A percentile compares a stretch with the other conserved stretches of the same genome.
Conservation (phyloP, 2,797 vertebrate genomes). For the Trichosurus vulpecula region DNA sequence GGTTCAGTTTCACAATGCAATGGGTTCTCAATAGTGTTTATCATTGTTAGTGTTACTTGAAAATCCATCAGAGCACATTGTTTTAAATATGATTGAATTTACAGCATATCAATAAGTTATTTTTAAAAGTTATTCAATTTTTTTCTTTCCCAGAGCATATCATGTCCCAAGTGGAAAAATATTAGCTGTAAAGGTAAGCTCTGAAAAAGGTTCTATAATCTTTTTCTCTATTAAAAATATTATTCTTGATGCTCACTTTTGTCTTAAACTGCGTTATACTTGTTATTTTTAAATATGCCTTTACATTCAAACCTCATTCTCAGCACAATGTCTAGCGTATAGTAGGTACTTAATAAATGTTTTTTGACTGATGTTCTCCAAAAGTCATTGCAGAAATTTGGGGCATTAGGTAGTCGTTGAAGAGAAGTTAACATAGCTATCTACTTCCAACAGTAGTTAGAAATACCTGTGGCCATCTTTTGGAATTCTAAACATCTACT, state of each 20-base stretch:
- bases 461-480: not conserved
- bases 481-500: not conserved
- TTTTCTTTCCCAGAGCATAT: slow-evolving; percentile 88
- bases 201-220: not conserved
- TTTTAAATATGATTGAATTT: slow-evolving; percentile 21
- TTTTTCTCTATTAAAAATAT: not conserved
- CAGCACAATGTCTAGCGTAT: not conserved
- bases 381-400: slow-evolving; percentile 2
- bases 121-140: slow-evolving; percentile 55
- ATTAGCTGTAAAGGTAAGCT: slow-evolving; percentile 96
- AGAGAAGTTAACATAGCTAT: not conserved
- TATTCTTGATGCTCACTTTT: slow-evolving; percentile 11
- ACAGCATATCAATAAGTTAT: slow-evolving; percentile 39
- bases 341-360: not conserved
- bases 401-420: not conserved
- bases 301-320: not conserved
- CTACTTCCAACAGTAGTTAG: not conserved
- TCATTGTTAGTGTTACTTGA: slow-evolving; percentile 42
- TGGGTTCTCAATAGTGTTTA: not conserved
- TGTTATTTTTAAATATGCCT: not conserved
- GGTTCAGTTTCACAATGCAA: not conserved
- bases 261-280: not conserved
- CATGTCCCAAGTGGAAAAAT: slow-evolving; percentile 94
- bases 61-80: not conserved
- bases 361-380: not conserved